Evolutionary conservation across 1,140 invertebrate genomes (phyloP).

Genomic region (Alviniconcha marisindica): DNA sequence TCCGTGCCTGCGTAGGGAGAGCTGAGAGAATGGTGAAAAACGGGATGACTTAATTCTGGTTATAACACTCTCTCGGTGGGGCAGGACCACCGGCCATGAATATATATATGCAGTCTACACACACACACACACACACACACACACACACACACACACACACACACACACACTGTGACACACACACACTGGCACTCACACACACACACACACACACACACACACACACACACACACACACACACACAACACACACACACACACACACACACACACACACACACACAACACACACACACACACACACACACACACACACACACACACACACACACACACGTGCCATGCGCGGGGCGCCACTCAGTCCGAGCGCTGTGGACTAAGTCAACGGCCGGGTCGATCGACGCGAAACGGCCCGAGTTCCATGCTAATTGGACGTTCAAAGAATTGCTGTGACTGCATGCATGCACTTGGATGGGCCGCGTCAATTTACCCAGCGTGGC

Average conservation of each 20-base stretch:
- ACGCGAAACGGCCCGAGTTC: no score
- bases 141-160: neutral
- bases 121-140: conserved; percentile 3
- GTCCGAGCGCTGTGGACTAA: no score
- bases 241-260: neutral
- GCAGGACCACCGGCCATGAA: neutral
- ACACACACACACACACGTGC: neutral
- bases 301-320: neutral
- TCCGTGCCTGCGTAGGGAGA: no score
- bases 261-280: neutral
- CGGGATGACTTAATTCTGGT: neutral
- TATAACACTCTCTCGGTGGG: neutral
- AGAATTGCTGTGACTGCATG: no score
- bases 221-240: neutral
- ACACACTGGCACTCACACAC: neutral
- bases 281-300: conserved; percentile 17
- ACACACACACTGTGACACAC: no score
- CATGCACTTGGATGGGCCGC: neutral
- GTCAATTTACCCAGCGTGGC: neutral
- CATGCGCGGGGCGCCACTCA: no score
- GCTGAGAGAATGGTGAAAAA: no score
- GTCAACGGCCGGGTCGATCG: no score
- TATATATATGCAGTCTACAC: neutral
- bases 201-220: neutral
- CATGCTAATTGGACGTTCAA: no score